Evolutionary conservation across 2,797 vertebrate species (phyloP).

Genomic region (Eupleurogrammus muticus): DNA sequence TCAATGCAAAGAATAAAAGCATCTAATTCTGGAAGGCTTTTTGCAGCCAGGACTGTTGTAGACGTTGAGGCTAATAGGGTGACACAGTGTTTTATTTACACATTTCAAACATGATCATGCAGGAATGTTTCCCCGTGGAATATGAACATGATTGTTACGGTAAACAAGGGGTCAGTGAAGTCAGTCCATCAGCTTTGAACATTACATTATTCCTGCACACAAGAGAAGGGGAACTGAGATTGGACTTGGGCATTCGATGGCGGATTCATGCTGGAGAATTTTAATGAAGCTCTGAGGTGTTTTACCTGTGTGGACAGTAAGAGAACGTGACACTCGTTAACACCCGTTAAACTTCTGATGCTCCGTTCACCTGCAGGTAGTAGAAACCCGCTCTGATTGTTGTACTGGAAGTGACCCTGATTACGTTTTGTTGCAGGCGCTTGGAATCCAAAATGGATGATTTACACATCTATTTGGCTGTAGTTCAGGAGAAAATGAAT

Average conservation of each 20-base stretch:
- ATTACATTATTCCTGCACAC: not conserved
- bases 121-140: not conserved
- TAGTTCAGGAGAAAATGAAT: constrained; percentile 20
- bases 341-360: constrained; percentile 4
- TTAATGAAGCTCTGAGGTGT: not conserved
- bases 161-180: not conserved
- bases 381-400: not conserved
- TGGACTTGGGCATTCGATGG: not conserved
- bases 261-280: not conserved
- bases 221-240: not conserved
- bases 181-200: not conserved
- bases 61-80: no score
- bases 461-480: not conserved
- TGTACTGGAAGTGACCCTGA: constrained; percentile 11
- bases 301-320: not conserved
- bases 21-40: not conserved
- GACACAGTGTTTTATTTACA: not conserved
- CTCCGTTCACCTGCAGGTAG: constrained; percentile 3
- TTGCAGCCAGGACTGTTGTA: not conserved
- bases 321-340: constrained; percentile 2
- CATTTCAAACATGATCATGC: not conserved
- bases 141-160: not conserved
- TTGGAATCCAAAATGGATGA: constrained; percentile 20
- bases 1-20: not conserved
- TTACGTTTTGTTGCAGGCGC: constrained; percentile 13